These are phyloP conservation scores for Novumbra hubbsi DNA, from an alignment of 2,797 vertebrate genomes.

Conservation along the genomic window DNA sequence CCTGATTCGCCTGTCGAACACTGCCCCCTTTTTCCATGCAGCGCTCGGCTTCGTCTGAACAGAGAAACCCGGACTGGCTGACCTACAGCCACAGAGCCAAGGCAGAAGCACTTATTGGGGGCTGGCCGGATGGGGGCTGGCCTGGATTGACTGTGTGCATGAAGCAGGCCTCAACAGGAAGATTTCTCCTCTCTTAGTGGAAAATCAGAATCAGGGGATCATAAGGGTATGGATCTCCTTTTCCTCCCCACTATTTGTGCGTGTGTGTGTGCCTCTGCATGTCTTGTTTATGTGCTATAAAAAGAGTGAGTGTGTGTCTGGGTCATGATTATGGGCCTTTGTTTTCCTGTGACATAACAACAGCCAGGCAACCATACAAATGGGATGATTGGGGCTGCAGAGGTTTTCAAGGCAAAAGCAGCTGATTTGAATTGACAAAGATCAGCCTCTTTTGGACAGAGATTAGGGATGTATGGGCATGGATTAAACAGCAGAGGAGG, in stretches of 20 bases:
- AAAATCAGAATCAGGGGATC: slow-evolving; percentile 43
- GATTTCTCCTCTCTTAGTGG: slow-evolving; percentile 56
- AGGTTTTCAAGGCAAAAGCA: slow-evolving; percentile 34
- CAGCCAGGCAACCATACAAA: slow-evolving; percentile 9
- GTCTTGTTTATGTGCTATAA: slow-evolving; percentile 2
- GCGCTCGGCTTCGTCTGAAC: slow-evolving; percentile 48
- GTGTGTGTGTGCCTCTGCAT: slow-evolving; percentile 25
- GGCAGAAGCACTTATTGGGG: slow-evolving; percentile 44
- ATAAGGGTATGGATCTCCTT: slow-evolving; percentile 68
- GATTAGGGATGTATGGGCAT: slow-evolving; percentile 45
- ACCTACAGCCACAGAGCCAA: slow-evolving; percentile 60
- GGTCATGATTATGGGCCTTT: slow-evolving; percentile 30
- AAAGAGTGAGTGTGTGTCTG: slow-evolving; percentile 18
- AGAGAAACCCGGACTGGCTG: slow-evolving; percentile 60
- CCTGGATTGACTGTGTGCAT: slow-evolving; percentile 43
- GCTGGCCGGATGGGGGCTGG: slow-evolving; percentile 40
- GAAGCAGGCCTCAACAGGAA: slow-evolving; percentile 65
- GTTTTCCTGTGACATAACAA: slow-evolving; percentile 35
- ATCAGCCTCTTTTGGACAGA: slow-evolving; percentile 33
- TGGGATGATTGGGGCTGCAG: slow-evolving; percentile 33
- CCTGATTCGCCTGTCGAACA: slow-evolving; percentile 76
- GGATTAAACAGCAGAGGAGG: slow-evolving; percentile 37
- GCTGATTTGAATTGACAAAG: slow-evolving; percentile 49
- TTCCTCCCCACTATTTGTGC: slow-evolving; percentile 22
- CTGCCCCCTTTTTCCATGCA: slow-evolving; percentile 72